These are phyloP conservation scores for Hydractinia symbiolongicarpus DNA, from an alignment of 30 jellyfish, hydroid and myxozoan species.

Conservation along the genomic window DNA sequence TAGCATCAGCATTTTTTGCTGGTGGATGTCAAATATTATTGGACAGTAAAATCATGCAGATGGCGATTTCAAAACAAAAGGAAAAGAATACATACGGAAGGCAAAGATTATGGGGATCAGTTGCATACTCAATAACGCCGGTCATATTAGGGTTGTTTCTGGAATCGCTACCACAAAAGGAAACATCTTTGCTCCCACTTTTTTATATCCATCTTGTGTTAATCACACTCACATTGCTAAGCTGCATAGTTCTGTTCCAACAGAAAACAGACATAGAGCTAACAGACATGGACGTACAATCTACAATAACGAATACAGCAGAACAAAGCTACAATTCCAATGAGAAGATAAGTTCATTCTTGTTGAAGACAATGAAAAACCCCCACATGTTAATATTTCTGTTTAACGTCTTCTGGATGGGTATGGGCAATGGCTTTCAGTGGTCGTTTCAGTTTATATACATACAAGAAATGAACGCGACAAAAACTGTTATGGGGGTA, in stretches of 20 bases:
- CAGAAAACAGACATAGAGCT: background rate
- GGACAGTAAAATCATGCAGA: background rate
- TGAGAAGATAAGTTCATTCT: background rate
- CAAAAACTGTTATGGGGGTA: conserved; percentile 23
- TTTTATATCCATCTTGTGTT: conserved; percentile 1
- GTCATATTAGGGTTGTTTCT: conserved; percentile 1
- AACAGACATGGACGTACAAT: background rate
- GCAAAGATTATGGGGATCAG: conserved; percentile 37
- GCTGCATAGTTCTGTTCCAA: conserved; percentile 22
- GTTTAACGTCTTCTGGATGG: conserved; percentile 20
- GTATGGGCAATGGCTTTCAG: conserved; percentile 28
- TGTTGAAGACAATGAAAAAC: conserved; percentile 5
- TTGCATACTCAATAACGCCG: conserved; percentile 27
- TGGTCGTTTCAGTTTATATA: conserved; percentile 37
- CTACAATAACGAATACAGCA: background rate
- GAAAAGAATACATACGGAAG: conserved; percentile 22
- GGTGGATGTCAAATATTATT: conserved; percentile 26
- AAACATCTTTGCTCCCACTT: conserved; percentile 15
- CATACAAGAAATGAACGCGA: conserved; percentile 25
- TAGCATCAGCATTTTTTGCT: conserved; percentile 22
- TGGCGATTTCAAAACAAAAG: conserved; percentile 11
- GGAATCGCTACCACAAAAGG: conserved; percentile 11
- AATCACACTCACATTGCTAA: background rate
- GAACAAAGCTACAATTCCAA: background rate
- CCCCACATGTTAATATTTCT: conserved; percentile 16